Base-by-base conservation (phyloP, 1,140 invertebrate species). In the Drosophila oshimai region DNA sequence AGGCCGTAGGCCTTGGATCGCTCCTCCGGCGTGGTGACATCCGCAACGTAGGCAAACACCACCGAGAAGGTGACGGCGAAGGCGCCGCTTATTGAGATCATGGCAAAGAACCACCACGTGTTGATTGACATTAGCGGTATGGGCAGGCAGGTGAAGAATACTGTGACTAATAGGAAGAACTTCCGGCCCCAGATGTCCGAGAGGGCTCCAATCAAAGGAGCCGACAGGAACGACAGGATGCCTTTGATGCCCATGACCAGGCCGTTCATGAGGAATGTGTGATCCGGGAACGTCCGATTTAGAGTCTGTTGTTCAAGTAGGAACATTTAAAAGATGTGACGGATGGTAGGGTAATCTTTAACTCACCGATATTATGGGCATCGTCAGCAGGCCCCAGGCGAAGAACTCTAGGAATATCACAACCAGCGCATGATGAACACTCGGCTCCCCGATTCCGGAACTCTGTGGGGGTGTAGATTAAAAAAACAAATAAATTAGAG, bases 401-500 rank as follows among this genome's bases (percentile, higher is more conserved):
- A 99, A 99, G 93, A 99, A 99, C 93, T 99, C 99, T 91, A 99
- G 93, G 93, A 99, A 99, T 92, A 99, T 99, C 76, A 99, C 97
- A 78, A 99, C 95, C 89, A 99, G 93, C 39, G 98, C 99, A 95
- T 99, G 99, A 92, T 98, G 98, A 31, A 99, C 95, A 89, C 96
- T 98, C 47, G 98, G 97, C 90, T 98, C 96, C 67, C 97, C 97
- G 88, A 98, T 95, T 70, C 97, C 97, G 71, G 96, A 97, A 80
- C 81, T 91, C 90, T 90, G 74, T 37, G 67, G 70, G n/a, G n/a
- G n/a, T n/a, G n/a, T n/a, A n/a, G n/a, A n/a, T n/a, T n/a, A n/a
- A n/a, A n/a, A n/a, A n/a, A n/a, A n/a, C n/a, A n/a, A 44, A 22
- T 29, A 53, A 46, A 42, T 47, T 36, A 44, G 28, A 34, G 6